Base-by-base conservation (phyloP, 1,140 invertebrate species). In the Diorhabda carinulata region DNA sequence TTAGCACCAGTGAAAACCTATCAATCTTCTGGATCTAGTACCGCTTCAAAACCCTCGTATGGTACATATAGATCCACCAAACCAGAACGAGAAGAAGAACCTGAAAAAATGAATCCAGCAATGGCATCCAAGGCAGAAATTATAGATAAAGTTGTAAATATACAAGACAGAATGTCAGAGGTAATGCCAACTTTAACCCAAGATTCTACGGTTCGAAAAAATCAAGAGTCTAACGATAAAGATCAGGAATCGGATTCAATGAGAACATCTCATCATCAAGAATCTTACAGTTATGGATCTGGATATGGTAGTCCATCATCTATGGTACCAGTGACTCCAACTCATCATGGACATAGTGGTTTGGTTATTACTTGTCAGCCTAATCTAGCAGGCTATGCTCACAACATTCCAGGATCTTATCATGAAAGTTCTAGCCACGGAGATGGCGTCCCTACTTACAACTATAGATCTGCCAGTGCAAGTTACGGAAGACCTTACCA, bases 361-460 rank as follows among this genome's bases (percentile, higher is more conserved):
- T 62, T 81, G 6, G 78, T 80, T 5, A 80, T 81, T 10, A 81
- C 79, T 4, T 81, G 80, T 57, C 79, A 80, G 72, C 80, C 80
- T 6, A 77, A 76, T 59, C 73, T 80, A 45, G 79, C 77, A 9
- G 80, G 80, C 25, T 80, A 80, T 63, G 76, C 79, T 25, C 68
- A 72, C 44, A 68, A 57, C 10, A 40, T 68, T 43, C 73, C 65
- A n/a, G 57, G 47, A 40, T 42, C 10, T 40, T 59, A 58, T 41
- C 62, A 64, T n/a, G 57, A 45, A 43, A 43, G 41, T 40, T 52
- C 57, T 41, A 62, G 64, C 42, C 57, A 60, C 45, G 47, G 57
- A 68, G 47, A 61, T n/a, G 40, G 59, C 47, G 61, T 61, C 42
- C 41, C 63, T 40, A 43, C 57, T n/a, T 71, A 71, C n/a, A 57